Base-by-base conservation (phyloP, 2,888 invertebrate genomes). In the Acrocyrtus sp. region DNA sequence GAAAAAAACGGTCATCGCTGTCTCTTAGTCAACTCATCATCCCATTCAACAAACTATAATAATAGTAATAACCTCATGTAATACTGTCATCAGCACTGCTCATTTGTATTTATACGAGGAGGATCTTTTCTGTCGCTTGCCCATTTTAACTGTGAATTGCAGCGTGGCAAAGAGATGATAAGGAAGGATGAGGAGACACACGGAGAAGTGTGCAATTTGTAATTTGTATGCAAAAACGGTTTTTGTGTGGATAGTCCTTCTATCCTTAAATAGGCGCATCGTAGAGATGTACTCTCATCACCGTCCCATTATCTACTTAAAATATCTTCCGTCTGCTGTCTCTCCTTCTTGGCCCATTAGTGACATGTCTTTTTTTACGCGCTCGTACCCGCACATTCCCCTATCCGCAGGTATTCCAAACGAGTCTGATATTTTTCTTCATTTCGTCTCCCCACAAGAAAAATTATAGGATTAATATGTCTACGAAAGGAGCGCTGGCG, bases 141-240 rank as follows among this genome's bases (percentile, higher is more conserved):
- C 41, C 24, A 3, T 29, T 34, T 17, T 29, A 17, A 5, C 53
- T 34, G 12, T 27, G 29, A 19, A 12, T 54, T 19, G 19, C 27
- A 22, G 29, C n/a, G 5, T 47, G 10, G 17, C 6, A 47, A 15
- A 22, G 34, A 6, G 24, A n/a, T n/a, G n/a, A n/a, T n/a, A n/a
- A n/a, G n/a, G n/a, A n/a, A n/a, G 12, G 24, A 4, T 26, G 41
- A 27, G 62, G 26, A 17, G 39, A n/a, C 21, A 29, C 26, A 47
- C 41, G 26, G 50, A 41, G 58, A 67, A n/a, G 50, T 51, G 67
- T 58, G 67, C 67, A 67, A 67, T 67, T 67, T 67, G 58, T 67
- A 67, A 67, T 67, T 67, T 67, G 67, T 67, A 67, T 67, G 67
- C 67, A 67, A 67, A 67, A 67, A 41, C 51, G 48, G 56, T 56